Conservation (phyloP, 2,888 invertebrate species). For the Stenolophus ochropezus region DNA sequence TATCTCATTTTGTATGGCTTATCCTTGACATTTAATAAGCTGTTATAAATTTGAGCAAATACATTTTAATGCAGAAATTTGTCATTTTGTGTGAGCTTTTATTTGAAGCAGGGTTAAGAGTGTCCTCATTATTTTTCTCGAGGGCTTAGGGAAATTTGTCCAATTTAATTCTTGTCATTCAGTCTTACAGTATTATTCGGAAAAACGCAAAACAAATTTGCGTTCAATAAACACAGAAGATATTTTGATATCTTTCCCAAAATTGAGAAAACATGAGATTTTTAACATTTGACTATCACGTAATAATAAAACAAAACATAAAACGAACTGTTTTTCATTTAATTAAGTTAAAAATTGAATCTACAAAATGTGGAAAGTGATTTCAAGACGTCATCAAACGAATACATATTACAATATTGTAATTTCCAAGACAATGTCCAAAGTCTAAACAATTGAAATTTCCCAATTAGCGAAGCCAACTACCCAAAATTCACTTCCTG, state of each 20-base stretch:
- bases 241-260: too few species aligned
- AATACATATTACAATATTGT: too few species aligned
- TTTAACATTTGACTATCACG: too few species aligned
- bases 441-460: too few species aligned
- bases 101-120: neutral
- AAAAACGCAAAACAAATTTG: neutral
- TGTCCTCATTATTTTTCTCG: slow-evolving; percentile 7
- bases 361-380: too few species aligned
- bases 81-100: slow-evolving; percentile 3
- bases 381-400: too few species aligned
- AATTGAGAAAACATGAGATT: too few species aligned
- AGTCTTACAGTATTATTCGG: neutral
- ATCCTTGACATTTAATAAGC: slow-evolving; percentile 26
- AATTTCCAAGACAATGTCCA: too few species aligned
- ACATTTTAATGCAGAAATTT: slow-evolving; percentile 3
- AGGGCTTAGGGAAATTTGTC: neutral
- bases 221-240: too few species aligned
- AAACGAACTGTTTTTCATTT: too few species aligned
- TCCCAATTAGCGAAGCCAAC: neutral
- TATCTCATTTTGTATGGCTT: neutral
- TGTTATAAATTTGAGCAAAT: slow-evolving; percentile 18
- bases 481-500: neutral
- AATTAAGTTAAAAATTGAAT: too few species aligned
- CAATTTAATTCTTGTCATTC: slow-evolving; percentile 10
- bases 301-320: too few species aligned